Evolutionary conservation across 2,797 vertebrate genomes (phyloP), one percentile per base, ranked within the genome.

Genomic region (Chiloscyllium punctatum): DNA sequence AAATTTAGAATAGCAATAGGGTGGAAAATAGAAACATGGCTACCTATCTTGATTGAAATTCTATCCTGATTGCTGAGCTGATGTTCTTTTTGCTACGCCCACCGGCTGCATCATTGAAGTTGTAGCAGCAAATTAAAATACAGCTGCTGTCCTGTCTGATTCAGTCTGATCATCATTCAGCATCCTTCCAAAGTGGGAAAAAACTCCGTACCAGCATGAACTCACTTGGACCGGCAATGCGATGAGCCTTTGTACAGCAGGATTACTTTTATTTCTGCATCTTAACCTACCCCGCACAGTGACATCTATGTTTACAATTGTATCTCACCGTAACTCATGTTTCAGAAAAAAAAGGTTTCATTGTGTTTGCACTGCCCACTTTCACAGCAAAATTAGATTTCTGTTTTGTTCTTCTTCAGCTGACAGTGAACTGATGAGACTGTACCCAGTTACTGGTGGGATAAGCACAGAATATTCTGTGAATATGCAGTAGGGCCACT

Each of bases 1-100:
- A 48, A 27, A 48, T 9, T 15, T 42, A 94, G 37, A 72, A 48
- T 27, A 71, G 48, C 13, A 21, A 30, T 25, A 48, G 7, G 18
- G 5, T 42, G 68, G 92, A 51, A 94, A 69, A 94, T 71, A 42
- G 42, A 94, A 94, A 30, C 48, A 9, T 42, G 92, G 4, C 91
- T 37, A 94, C 25, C 42, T 71, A 94, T 94, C 66, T 48, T 94
- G 91, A 71, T n/a, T 94, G 91, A 94, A 69, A 94, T 94, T 37
- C 27, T 42, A 48, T 21, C 8, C 91, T 21, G 37, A 69, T 62
- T 94, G 23, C 91, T 94, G 92, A 71, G 37, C 92, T 94, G 37
- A 94, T 23, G 33, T 42, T 71, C 37, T 72, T 42, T 71, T 23
- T 51, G 37, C 21, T 33, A 71, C n/a, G 27, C 51, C 23, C 30